These are phyloP conservation scores for Eupsilia transversa DNA, from an alignment of 2,888 invertebrate genomes.

Conservation along the genomic window DNA sequence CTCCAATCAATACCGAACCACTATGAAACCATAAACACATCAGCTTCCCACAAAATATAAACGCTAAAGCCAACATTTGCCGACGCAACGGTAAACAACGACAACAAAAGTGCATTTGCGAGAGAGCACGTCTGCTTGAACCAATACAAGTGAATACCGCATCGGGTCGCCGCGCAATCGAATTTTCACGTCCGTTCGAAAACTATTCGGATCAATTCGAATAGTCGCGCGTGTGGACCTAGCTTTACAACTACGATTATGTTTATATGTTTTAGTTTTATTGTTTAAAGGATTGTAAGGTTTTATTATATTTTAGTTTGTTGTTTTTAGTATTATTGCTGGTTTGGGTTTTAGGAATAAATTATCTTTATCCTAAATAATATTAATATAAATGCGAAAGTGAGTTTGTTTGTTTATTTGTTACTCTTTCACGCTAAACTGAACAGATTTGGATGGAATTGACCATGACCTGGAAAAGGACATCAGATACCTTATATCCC, in stretches of 20 bases:
- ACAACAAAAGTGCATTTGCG: conserved; percentile 76
- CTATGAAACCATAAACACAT: conserved; percentile 63
- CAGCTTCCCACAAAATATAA: conserved; percentile 60
- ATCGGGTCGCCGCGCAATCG: conserved; percentile 72
- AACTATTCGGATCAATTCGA: conserved; percentile 68
- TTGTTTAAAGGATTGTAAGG: not conserved
- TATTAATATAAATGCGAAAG: too few species aligned
- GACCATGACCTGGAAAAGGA: too few species aligned
- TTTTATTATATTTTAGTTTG: conserved; percentile 32
- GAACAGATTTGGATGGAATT: too few species aligned
- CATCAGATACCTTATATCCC: too few species aligned
- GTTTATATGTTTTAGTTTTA: conserved; percentile 35
- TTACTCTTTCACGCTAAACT: too few species aligned
- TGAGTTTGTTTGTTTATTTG: too few species aligned
- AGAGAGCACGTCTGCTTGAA: conserved; percentile 65
- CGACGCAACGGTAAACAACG: conserved; percentile 72
- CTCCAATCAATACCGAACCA: conserved; percentile 47
- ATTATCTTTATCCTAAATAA: not conserved
- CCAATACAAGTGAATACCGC: conserved; percentile 68
- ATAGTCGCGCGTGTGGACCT: conserved; percentile 48
- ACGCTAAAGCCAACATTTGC: conserved; percentile 65
- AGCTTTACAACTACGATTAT: conserved; percentile 46
- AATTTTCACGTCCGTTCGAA: conserved; percentile 72
- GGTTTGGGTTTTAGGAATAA: conserved; percentile 1
- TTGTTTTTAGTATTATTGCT: conserved; percentile 13